Evolutionary conservation across 2,113 vertebrate genomes (phyloP), one percentile per base, ranked within the genome.

Genomic region (Rhabdornis inornatus): DNA sequence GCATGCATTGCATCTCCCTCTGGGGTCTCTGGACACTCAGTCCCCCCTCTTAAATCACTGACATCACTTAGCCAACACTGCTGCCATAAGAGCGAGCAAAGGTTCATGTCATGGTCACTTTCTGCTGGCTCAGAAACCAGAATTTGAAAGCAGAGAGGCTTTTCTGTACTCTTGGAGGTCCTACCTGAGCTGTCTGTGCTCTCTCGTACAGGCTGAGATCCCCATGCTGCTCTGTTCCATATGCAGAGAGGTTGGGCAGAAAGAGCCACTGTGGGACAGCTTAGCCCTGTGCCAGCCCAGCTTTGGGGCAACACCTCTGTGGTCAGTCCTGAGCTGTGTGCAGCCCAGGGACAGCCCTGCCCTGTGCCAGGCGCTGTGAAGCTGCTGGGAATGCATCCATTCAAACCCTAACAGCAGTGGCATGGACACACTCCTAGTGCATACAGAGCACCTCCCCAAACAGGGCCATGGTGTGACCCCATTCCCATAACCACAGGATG

Each of bases 341-440:
- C 23, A 33, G 33, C 45, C 42, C 37, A 17, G 3, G 13, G 16
- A 50, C 57, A 56, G n/a, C 23, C 28, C 42, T 31, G 28, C n/a
- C 50, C 50, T 52, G 50, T 17, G 17, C 9, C 49, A 53, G 16
- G 31, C 0, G 0, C 39, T 18, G 35, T 0, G 1, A 59, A 21
- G 22, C 7, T 25, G 35, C 70, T 65, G 50, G 25, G 56, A n/a
- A 27, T 35, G 53, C 11, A 9, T 39, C 66, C 49, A 4, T 3
- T 22, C 3, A 8, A 61, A 39, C 9, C 7, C 55, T 6, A 45
- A 33, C 8, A 42, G 85, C 56, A 82, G 53, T 3, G 4, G 37
- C 2, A 3, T 1, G 27, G 71, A 50, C 45, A 15, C 33, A 1
- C 15, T 78, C 18, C 22, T 3, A 2, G 16, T 2, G 42, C 55